A percentile compares a stretch with the other conserved stretches of the same genome.
Evolutionary conservation across 2,113 vertebrate genomes (phyloP).

Genomic region (Cynoglossus semilaevis): DNA sequence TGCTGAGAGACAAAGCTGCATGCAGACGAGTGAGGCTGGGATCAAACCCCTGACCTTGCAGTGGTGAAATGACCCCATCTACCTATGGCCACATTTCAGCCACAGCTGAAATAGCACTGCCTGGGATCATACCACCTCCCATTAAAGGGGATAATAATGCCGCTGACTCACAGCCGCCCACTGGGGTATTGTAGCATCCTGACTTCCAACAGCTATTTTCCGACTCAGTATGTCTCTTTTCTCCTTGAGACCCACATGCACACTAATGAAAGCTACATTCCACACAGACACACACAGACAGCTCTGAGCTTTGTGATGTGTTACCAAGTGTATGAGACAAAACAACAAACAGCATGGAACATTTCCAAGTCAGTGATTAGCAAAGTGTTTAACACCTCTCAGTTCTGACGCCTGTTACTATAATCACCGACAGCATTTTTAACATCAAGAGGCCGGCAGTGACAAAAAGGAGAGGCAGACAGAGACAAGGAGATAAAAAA

Average conservation of each 20-base stretch:
- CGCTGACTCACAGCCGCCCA: no score
- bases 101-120: no score
- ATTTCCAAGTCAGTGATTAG: conserved; percentile 46
- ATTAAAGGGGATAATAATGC: no score
- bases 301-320: conserved; percentile 26
- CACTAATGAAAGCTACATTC: conserved; percentile 16
- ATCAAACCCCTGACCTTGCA: no score
- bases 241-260: conserved; percentile 17
- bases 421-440: conserved; percentile 38
- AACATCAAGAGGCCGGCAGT: conserved; percentile 21
- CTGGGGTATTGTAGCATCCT: no score
- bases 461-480: neutral
- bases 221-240: conserved; percentile 18
- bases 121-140: no score
- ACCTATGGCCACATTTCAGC: no score
- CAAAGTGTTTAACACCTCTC: conserved; percentile 50
- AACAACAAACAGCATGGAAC: conserved; percentile 49
- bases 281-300: conserved; percentile 51
- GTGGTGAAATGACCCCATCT: no score
- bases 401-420: conserved; percentile 34
- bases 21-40: no score
- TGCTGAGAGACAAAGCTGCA: no score
- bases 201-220: conserved; percentile 5
- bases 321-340: conserved; percentile 62
- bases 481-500: neutral